Evolutionary conservation across 92 coral and sea anemone species (phyloP), one percentile per base, ranked within the genome.

Genomic region (Zoanthus solanderi): DNA sequence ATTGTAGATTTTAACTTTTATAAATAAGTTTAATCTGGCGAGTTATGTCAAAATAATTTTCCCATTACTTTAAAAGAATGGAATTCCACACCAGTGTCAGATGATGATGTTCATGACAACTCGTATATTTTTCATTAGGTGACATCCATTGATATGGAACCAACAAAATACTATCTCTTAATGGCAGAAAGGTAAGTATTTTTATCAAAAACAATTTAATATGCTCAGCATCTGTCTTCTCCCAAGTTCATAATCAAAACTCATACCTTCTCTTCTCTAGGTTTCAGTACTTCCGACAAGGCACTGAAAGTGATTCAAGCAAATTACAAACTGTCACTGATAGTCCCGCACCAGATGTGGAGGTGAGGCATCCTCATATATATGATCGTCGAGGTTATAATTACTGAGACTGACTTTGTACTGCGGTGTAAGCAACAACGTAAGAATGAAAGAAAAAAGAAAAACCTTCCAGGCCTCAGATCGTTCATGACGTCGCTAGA

Each of bases 61-160:
- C 42, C 1, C 42, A 37, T 2, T 37, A 37, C 2, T 37, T 37
- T 37, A 37, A 37, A 37, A 37, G 42, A 37, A 37, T 37, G 4
- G 42, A 37, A 0, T 37, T 37, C 42, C 1, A 37, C 2, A 6
- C n/a, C 37, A 13, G 60, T 9, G 60, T 54, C 60, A 54, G 60
- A 54, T 54, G 13, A 10, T 7, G 4, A 15, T 3, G 17, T 52
- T 34, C 23, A 37, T 71, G 29, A 42, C 17, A 48, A 10, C 3
- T 77, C 32, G 11, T 31, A 5, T 54, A 29, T 32, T 52, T 37
- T 28, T 44, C 45, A 72, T 29, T 80, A 94, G 98, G 98, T 94
- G 12, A 93, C 96, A 57, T 94, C 98, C 0, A 94, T 94, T 65
- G 98, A 94, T 45, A 73, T 94, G 87, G 98, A 94, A 53, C 98